Evolutionary conservation across 2,797 vertebrate genomes (phyloP), one percentile per base, ranked within the genome.

Genomic region (Hypotaenidia philippensis): DNA sequence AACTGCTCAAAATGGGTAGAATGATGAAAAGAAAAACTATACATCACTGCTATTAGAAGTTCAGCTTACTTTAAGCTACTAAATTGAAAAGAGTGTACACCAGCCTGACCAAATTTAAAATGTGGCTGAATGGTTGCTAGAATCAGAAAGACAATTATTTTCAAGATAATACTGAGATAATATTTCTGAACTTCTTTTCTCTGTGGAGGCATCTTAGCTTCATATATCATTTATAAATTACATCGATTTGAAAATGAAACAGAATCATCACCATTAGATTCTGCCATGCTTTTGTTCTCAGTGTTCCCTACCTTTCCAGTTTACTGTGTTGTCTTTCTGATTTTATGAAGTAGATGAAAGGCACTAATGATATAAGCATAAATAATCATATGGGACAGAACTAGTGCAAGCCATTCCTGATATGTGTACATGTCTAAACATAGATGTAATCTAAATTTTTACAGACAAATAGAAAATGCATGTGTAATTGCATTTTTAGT

Each of bases 11-110:
- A 70, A 66, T 31, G 9, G 18, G 11, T 41, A 57, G 68, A 68
- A 85, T 1, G 0, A 41, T 57, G 16, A 70, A 75, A 79, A 82
- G 10, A 3, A 66, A 45, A 84, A 84, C 10, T 0, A 1, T 50
- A 32, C 9, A 11, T 76, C 27, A 38, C 8, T 53, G 13, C 17
- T 79, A 17, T 45, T 82, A 91, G 26, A 22, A 74, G 29, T 29
- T 41, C 2, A 50, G 56, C 44, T 44, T 89, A 45, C n/a, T 92
- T 82, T 27, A 83, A 83, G 19, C 19, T 47, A 22, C 45, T 70
- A 17, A 49, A 45, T n/a, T 59, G 34, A 53, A 81, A 69, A 60
- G 13, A 16, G 4, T 25, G 89, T 81, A 47, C 31, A 64, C 72
- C 22, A 77, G 69, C 16, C 38, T 70, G 40, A 40, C 19, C 56